These are phyloP conservation scores for Macroramphosus scolopax DNA, from an alignment of 2,797 vertebrate species.

Conservation along the genomic window DNA sequence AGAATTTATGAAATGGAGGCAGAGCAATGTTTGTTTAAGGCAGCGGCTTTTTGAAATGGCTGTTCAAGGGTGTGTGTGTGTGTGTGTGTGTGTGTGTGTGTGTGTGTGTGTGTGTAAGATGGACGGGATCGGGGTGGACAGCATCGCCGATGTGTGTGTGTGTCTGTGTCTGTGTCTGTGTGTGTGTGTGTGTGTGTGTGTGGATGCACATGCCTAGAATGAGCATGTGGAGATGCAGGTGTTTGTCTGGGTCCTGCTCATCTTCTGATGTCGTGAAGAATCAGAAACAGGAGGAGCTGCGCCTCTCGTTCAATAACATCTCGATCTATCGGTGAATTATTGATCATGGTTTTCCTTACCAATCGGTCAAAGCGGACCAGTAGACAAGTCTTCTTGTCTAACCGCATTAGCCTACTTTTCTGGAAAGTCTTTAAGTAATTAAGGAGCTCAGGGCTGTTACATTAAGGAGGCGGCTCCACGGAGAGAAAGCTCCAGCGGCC, in stretches of 20 bases:
- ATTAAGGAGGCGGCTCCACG: conserved; percentile 22
- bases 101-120: no score
- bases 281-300: no score
- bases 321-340: no score
- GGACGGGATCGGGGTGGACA: no score
- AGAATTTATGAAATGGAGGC: conserved; percentile 76
- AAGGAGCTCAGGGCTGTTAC: conserved; percentile 57
- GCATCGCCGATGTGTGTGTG: background rate
- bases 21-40: conserved; percentile 75
- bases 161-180: no score
- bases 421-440: conserved; percentile 61
- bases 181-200: no score
- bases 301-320: no score
- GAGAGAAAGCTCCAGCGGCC: conserved; percentile 9
- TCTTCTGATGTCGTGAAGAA: no score
- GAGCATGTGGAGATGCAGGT: no score
- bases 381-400: conserved; percentile 47
- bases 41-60: conserved; percentile 51
- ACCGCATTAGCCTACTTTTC: conserved; percentile 65
- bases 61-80: conserved; percentile 52
- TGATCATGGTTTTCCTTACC: conserved; percentile 39
- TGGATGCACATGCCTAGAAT: no score
- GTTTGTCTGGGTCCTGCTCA: no score
- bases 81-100: conserved; percentile 10
- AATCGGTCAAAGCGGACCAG: conserved; percentile 36